phyloP scores from a whole-genome alignment of 2,888 invertebrate species.

The Blastobasis adustella region DNA sequence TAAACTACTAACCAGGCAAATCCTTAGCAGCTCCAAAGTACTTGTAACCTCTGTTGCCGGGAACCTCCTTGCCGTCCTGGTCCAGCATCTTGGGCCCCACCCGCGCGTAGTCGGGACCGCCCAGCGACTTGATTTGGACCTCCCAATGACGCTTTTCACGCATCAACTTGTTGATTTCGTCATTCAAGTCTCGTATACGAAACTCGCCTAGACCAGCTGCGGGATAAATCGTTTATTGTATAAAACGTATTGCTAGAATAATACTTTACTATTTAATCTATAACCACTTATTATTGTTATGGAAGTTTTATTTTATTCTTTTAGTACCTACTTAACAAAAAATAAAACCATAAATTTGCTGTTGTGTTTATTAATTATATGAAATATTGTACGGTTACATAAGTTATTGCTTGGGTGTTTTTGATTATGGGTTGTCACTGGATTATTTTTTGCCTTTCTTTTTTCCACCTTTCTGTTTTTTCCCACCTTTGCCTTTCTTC shows the following conservation, averaged over 20 bases:
- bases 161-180: constrained; percentile 98
- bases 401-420: neutral
- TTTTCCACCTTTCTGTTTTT: constrained; percentile 18
- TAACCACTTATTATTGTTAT: too few relatives aligned
- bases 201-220: constrained; percentile 98
- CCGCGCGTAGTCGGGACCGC: constrained; percentile 94
- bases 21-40: constrained; percentile 99
- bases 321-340: too few relatives aligned
- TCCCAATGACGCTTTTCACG: constrained; percentile 99
- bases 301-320: too few relatives aligned
- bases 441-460: constrained; percentile 24
- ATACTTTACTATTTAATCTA: too few relatives aligned
- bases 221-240: constrained; percentile 1
- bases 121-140: constrained; percentile 93
- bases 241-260: too few relatives aligned
- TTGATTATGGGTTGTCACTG: neutral
- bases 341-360: too few relatives aligned
- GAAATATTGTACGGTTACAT: neutral
- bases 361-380: neutral
- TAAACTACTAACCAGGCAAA: constrained; percentile 81
- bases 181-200: constrained; percentile 97
- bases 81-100: constrained; percentile 95
- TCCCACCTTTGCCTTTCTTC: constrained; percentile 20
- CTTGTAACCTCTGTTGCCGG: constrained; percentile 98
- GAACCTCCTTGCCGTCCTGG: constrained; percentile 96